Evolutionary conservation across 2,888 invertebrate genomes (phyloP), one percentile per base, ranked within the genome.

Genomic region (Nomada fabriciana): DNA sequence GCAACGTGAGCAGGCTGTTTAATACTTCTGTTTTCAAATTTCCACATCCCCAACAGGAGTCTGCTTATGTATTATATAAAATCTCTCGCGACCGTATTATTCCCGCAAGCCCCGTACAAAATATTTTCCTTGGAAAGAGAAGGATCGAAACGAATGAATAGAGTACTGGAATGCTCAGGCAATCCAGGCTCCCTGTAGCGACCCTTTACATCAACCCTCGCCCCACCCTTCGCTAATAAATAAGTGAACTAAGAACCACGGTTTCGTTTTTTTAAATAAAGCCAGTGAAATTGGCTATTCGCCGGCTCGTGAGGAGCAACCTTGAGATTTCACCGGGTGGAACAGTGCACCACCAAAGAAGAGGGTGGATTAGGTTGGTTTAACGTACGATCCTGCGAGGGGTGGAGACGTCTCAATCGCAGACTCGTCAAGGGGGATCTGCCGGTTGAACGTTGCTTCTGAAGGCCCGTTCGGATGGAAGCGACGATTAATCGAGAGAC

Each of bases 321-420:
- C 43, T 60, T 36, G 73, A 73, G 68, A 74, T 71, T 67, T 52
- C 63, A 57, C 47, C 18, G 61, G 53, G 60, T 25, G 65, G 43
- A 11, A 47, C 43, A 20, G 5, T 42, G 29, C 52, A 25, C 53
- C 47, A 69, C 60, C 57, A 52, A 72, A 63, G 67, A 59, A 47
- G 57, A 77, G 87, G 87, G 83, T 88, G 80, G 83, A 88, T 88
- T 85, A 88, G 83, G 76, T 78, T 68, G 85, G 80, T 88, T 87
- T 87, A 87, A 83, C 87, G 89, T 71, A 72, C 76, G 81, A 84
- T 82, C 74, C 75, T 29, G 60, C 53, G 69, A 76, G 78, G 84
- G 10, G 76, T 52, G 80, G 79, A 71, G 87, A 86, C 87, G 83
- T 89, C 88, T 86, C 90, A 89, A 90, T 90, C 90, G 89, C 84